Evolutionary conservation across 2,113 vertebrate species (phyloP).

Genomic region (Phrynocephalus versicolor): DNA sequence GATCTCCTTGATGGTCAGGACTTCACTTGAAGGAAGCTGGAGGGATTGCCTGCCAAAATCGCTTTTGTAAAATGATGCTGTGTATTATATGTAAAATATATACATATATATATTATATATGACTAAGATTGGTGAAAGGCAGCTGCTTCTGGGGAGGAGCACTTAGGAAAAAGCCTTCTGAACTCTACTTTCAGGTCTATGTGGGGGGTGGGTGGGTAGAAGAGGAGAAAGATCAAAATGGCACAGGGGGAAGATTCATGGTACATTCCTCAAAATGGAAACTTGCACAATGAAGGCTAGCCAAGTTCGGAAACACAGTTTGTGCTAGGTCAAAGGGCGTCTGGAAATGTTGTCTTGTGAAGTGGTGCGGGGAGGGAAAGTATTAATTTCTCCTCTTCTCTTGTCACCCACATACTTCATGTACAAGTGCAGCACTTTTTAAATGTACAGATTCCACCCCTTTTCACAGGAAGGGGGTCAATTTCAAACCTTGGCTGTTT

Average conservation of each 20-base stretch:
- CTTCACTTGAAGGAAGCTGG: background rate
- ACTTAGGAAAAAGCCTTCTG: background rate
- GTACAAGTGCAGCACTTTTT: background rate
- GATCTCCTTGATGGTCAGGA: background rate
- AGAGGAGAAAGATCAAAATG: background rate
- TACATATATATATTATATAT: constrained; percentile 13
- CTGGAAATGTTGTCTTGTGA: background rate
- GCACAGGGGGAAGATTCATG: background rate
- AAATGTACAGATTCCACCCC: background rate
- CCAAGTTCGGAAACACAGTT: too few relatives aligned
- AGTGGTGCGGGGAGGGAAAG: background rate
- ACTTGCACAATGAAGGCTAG: background rate
- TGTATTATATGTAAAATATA: background rate
- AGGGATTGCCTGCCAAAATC: background rate
- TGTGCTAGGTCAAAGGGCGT: background rate
- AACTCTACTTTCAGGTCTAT: background rate
- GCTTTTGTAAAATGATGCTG: constrained; percentile 25
- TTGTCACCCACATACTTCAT: background rate
- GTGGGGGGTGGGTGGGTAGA: background rate
- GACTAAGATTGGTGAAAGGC: constrained; percentile 1
- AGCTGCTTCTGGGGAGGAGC: background rate
- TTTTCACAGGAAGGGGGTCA: background rate
- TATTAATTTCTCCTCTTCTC: background rate
- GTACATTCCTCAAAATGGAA: background rate
- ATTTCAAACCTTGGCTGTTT: background rate